A percentile compares a stretch with the other conserved stretches of the same genome.
phyloP scores from a whole-genome alignment of 2,888 invertebrate species.

The Tridacna crocea region DNA sequence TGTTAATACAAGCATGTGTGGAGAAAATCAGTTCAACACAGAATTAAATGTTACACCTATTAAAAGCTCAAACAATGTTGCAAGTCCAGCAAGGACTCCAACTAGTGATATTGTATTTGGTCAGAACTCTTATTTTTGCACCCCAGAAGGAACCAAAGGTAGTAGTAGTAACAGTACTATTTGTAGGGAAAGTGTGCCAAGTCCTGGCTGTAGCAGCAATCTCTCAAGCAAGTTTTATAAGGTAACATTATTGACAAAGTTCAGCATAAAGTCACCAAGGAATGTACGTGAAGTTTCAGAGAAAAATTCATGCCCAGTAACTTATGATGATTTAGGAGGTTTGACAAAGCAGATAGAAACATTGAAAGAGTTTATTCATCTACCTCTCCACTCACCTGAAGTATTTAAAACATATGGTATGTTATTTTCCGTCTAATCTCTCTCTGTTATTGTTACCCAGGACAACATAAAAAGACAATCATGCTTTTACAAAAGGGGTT shows the following conservation, averaged over 20 bases:
- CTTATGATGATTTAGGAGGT: constrained; percentile 71
- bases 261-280: constrained; percentile 37
- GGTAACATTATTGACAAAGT: constrained; percentile 53
- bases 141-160: constrained; percentile 2
- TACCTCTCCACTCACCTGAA: constrained; percentile 72
- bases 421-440: not conserved
- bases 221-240: constrained; percentile 40
- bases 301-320: constrained; percentile 24
- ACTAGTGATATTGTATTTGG: constrained; percentile 20
- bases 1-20: not conserved
- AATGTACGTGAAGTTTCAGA: not conserved
- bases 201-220: not conserved
- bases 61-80: not conserved
- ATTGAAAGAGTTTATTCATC: constrained; percentile 70
- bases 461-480: not conserved
- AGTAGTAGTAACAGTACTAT: not conserved
- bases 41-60: not conserved
- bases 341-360: constrained; percentile 70
- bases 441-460: not conserved
- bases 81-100: not conserved
- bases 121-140: constrained; percentile 28
- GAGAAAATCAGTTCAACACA: not conserved
- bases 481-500: too few species aligned
- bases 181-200: not conserved
- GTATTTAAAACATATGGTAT: constrained; percentile 72